Base-by-base conservation (phyloP, 1,140 invertebrate genomes). In the Drosophila nigromelanica region DNA sequence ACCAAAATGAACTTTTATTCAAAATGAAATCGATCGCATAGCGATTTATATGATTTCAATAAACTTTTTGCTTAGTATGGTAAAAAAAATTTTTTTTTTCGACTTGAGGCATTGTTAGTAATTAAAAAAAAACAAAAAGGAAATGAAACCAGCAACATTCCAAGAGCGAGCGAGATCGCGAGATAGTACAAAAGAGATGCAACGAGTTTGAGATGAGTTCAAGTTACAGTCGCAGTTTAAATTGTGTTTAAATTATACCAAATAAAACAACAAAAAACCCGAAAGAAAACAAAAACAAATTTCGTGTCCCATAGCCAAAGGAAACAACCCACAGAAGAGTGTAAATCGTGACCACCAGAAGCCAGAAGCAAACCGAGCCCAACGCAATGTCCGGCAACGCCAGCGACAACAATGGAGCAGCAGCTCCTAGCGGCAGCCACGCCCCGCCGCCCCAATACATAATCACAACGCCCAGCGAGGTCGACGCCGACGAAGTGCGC, bases 401-500 rank as follows among this genome's bases (percentile, higher is more conserved):
- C 40, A 72, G 39, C 10, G 72, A 71, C 24, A 76, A 48, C 21
- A 61, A 59, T 62, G 69, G 62, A 7, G 69, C 15, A 5, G 8
- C 50, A 27, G 58, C 54, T 40, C 37, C 62, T 1, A 8, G 43
- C 18, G 18, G 60, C 69, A 64, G 52, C 43, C 27, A 52, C 10
- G 47, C 47, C 48, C 64, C 73, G 12, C 83, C 91, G 21, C 91
- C 91, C 5, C 91, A 91, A 51, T 92, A 92, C 30, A 92, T 92
- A 10, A 89, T 92, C 51, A 92, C 91, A 27, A 91, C 90, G 1
- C 90, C 91, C 12, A 91, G 91, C 68, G 91, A 92, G 40, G 89
- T 82, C 43, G 91, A 91, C 48, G 76, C 87, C 43, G 91, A 91
- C 0, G 91, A 92, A 43, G 64, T 85, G 37, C 82, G 86, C 18